Evolutionary conservation across 1,140 invertebrate genomes (phyloP).

Genomic region (Macrobrachium nipponense): DNA sequence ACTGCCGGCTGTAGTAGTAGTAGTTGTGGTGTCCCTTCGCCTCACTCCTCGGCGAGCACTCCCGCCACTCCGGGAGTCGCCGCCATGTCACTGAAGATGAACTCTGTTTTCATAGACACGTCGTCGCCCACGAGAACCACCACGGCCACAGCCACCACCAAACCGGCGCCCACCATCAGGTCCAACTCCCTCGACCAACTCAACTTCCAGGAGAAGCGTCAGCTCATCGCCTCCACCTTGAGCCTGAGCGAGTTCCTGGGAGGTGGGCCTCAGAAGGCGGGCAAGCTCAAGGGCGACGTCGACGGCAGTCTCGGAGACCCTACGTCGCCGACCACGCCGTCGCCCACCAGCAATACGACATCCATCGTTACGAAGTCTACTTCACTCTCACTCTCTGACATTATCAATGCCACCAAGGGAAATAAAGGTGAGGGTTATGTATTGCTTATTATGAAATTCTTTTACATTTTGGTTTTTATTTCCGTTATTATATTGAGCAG

Average conservation of each 20-base stretch:
- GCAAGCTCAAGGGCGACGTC: conserved; percentile 38
- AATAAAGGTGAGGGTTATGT: conserved; percentile 39
- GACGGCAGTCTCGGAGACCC: not conserved
- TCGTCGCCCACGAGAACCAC: conserved; percentile 6
- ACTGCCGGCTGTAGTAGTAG: not conserved
- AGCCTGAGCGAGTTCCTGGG: conserved; percentile 82
- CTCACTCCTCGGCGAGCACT: not conserved
- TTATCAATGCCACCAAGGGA: conserved; percentile 48
- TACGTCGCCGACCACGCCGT: not conserved
- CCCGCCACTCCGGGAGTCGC: conserved; percentile 27
- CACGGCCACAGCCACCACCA: conserved; percentile 68
- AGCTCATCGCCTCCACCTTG: conserved; percentile 87
- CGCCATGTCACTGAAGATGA: conserved; percentile 42
- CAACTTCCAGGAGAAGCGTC: conserved; percentile 90
- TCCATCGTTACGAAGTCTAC: conserved; percentile 42
- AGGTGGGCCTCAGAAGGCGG: conserved; percentile 12
- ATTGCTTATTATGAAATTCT: too few relatives aligned
- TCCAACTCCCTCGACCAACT: conserved; percentile 88
- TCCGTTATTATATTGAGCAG: too few relatives aligned
- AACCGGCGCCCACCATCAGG: conserved; percentile 73
- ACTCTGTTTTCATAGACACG: conserved; percentile 41
- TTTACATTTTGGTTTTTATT: too few relatives aligned
- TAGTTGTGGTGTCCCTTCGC: not conserved
- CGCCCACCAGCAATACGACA: conserved; percentile 23
- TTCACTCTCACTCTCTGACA: conserved; percentile 54